phyloP scores from a whole-genome alignment of 2,113 vertebrate species.

The Elephantulus edwardii region DNA sequence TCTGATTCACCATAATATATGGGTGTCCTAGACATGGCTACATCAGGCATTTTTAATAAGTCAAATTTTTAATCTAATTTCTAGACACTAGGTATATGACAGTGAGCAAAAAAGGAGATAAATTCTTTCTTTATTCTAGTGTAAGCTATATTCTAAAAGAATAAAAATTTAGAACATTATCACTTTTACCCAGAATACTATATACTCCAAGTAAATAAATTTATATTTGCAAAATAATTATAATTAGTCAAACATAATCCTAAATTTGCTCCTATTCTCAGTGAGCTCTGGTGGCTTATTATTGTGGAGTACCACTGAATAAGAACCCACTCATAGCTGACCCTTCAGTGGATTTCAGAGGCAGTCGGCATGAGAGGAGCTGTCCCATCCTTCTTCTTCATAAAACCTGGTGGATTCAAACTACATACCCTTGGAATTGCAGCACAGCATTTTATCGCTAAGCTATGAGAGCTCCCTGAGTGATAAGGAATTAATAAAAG shows the following conservation, averaged over 20 bases:
- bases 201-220: background rate
- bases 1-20: background rate
- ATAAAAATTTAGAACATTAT: background rate
- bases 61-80: background rate
- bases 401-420: too few species aligned
- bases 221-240: background rate
- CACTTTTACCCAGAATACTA: background rate
- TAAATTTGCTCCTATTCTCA: background rate
- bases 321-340: too few species aligned
- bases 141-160: background rate
- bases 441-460: too few species aligned
- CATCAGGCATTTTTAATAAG: background rate
- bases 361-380: too few species aligned
- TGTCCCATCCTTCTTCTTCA: too few species aligned
- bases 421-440: too few species aligned
- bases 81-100: too few species aligned
- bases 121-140: background rate
- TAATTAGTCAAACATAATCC: background rate
- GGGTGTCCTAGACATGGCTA: accelerated
- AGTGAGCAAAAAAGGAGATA: background rate
- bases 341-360: too few species aligned
- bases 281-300: too few species aligned
- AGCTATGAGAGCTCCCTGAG: too few species aligned
- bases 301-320: too few species aligned
- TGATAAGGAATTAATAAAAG: too few species aligned